phyloP scores from a whole-genome alignment of 2,888 invertebrate genomes.

The Drosophila acutilabella region DNA sequence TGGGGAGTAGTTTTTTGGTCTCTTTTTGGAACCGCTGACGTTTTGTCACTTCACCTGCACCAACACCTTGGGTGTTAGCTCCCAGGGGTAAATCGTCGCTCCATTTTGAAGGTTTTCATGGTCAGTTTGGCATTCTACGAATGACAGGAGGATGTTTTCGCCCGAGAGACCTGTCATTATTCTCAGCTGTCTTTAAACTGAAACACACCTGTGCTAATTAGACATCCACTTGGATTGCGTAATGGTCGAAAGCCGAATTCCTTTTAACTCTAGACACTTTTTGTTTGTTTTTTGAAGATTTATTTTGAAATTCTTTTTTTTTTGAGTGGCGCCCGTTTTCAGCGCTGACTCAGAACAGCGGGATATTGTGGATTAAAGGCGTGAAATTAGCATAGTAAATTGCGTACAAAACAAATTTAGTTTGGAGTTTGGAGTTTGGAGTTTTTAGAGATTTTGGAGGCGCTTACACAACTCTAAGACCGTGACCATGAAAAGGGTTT shows the following conservation, averaged over 20 bases:
- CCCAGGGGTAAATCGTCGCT: slow-evolving; percentile 1
- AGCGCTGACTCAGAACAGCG: slow-evolving; percentile 21
- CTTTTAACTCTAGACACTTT: slow-evolving; percentile 39
- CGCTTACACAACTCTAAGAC: slow-evolving; percentile 67
- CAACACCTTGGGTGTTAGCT: slow-evolving; percentile 57
- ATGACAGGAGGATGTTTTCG: slow-evolving; percentile 66
- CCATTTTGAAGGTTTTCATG: slow-evolving; percentile 63
- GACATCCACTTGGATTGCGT: slow-evolving; percentile 47
- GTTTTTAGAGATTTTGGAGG: background rate
- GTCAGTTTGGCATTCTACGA: slow-evolving; percentile 76
- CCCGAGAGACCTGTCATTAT: slow-evolving; percentile 58
- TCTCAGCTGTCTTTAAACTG: slow-evolving; percentile 33
- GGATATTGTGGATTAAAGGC: slow-evolving; percentile 41
- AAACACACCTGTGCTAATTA: slow-evolving; percentile 55
- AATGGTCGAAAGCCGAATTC: slow-evolving; percentile 52
- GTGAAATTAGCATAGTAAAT: slow-evolving; percentile 65
- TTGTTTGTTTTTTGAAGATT: background rate
- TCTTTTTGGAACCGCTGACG: slow-evolving; percentile 36
- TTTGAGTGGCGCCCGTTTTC: background rate
- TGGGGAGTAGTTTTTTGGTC: background rate
- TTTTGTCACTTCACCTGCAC: slow-evolving; percentile 78
- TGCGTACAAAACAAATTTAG: slow-evolving; percentile 35
- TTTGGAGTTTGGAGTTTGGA: slow-evolving; percentile 19
- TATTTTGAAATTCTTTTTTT: background rate
- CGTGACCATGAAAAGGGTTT: slow-evolving; percentile 79